These are phyloP conservation scores for Melieria omissa DNA, from an alignment of 2,888 invertebrate genomes.

Conservation along the genomic window DNA sequence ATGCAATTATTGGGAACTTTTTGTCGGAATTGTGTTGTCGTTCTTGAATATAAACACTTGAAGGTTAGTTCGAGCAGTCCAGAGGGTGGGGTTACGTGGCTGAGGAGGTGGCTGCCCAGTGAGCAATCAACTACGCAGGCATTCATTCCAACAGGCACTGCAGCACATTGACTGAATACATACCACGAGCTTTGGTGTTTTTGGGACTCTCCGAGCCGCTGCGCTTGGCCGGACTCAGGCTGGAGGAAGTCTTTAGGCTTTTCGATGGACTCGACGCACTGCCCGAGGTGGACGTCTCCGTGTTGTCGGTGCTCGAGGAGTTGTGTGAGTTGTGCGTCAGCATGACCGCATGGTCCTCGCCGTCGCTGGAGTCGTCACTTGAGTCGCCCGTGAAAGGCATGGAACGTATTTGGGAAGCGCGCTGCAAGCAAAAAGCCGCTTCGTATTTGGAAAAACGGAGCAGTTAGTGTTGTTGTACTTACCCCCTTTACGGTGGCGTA, in stretches of 20 bases:
- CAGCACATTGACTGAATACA: slow-evolving; percentile 45
- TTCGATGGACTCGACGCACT: slow-evolving; percentile 86
- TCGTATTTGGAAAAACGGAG: neutral
- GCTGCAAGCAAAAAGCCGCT: slow-evolving; percentile 66
- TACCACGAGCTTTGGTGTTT: slow-evolving; percentile 81
- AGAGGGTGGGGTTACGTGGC: slow-evolving; percentile 9
- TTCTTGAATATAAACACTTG: too few relatives aligned
- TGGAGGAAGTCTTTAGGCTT: slow-evolving; percentile 87
- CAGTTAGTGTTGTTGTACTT: slow-evolving; percentile 26
- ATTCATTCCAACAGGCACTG: neutral
- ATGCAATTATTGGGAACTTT: too few relatives aligned
- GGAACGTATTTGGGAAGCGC: slow-evolving; percentile 94
- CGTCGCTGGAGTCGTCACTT: slow-evolving; percentile 94
- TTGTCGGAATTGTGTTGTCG: too few relatives aligned
- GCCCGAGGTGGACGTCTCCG: slow-evolving; percentile 70
- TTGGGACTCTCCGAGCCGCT: slow-evolving; percentile 85
- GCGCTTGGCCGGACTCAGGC: slow-evolving; percentile 85
- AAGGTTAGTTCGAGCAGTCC: neutral
- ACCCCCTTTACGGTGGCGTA: slow-evolving; percentile 96
- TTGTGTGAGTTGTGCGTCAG: slow-evolving; percentile 67
- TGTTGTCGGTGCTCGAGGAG: slow-evolving; percentile 70
- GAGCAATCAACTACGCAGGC: slow-evolving; percentile 47
- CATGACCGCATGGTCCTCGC: slow-evolving; percentile 75
- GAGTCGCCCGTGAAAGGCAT: slow-evolving; percentile 97
- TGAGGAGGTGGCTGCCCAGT: neutral